Evolutionary conservation across 2,797 vertebrate genomes (phyloP), one percentile per base, ranked within the genome.

Genomic region (Nothura maculosa): DNA sequence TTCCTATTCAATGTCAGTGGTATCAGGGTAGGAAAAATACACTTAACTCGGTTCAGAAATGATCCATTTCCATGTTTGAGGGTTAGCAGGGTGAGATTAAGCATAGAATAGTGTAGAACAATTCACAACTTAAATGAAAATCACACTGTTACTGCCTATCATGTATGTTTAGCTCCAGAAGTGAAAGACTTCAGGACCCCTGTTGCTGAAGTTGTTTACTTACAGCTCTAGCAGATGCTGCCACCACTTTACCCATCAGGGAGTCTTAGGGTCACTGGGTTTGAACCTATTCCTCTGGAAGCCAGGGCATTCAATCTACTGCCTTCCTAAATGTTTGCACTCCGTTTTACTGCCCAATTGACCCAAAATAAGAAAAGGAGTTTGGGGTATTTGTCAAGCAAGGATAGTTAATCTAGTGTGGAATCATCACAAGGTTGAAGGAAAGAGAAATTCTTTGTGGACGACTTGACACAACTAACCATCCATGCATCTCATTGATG

Each of bases 41-140:
- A 50, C 42, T 67, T 74, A 81, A 85, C 38, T 75, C 62, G 68
- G 66, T 91, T 94, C 86, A 94, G 91, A 92, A 93, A 50, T 36
- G 7, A 91, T 91, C 55, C 58, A 85, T 93, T 95, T 81, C 87
- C 68, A n/a, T 58, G 86, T 68, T 74, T 89, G 75, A 87, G 67
- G 43, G 82, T 79, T 74, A 91, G 42, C 70, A 94, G 66, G n/a
- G 89, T 54, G 25, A 15, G 54, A 92, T 50, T 89, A 96, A 80
- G 48, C 62, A 85, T 1, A 77, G 76, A 95, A 83, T 27, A 90
- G 48, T 62, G 84, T 1, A 77, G 72, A 95, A 83, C 27, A 90
- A 85, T 6, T 5, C 60, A 54, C 30, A 42, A 11, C 32, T 60
- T 48, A 28, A 63, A 67, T 45, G 79, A 66, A 96, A 94, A 89